Base-by-base conservation (phyloP, 1,140 invertebrate species). In the Adelges cooleyi region DNA sequence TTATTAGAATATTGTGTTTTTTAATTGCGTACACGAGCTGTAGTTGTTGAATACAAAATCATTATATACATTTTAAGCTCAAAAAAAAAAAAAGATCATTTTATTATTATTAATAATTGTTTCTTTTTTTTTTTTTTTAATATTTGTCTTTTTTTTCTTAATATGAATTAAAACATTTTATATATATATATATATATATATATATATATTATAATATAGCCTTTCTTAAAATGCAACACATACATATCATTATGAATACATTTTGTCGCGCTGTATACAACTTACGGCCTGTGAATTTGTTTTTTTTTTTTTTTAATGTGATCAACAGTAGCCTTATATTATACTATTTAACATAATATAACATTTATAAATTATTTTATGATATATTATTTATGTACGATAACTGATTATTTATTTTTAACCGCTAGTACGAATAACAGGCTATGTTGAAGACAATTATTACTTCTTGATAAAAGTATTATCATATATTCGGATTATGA, bases 251-350 rank as follows among this genome's bases (percentile, higher is more conserved):
- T 33, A 33, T 62, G 29, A 33, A 62, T 62, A 62, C 42, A 46
- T 62, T 62, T 62, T 46, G 33, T 27, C 42, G 56, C 40, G 56
- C 56, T 62, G 40, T 62, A 62, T 62, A 11, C 29, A 33, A 33
- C n/a, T n/a, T n/a, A n/a, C 29, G 46, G 56, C 40, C 56, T 29
- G 40, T 62, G 56, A 46, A 62, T 62, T 62, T n/a, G n/a, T n/a
- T n/a, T n/a, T n/a, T n/a, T n/a, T n/a, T n/a, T n/a, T n/a, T 56
- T 62, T 62, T 62, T 27, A 29, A 62, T 62, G 56, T 62, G 56
- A 62, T 62, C 40, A 46, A 62, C 42, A 62, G 56, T 62, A 62
- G 42, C 56, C 56, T 62, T 62, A 62, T 62, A 62, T 29, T 46
- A 42, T 23, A 42, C 17, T 56, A 54, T 40, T 42, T 44, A 33